phyloP scores from a whole-genome alignment of 2,113 vertebrate species.

The Nibea albiflora region DNA sequence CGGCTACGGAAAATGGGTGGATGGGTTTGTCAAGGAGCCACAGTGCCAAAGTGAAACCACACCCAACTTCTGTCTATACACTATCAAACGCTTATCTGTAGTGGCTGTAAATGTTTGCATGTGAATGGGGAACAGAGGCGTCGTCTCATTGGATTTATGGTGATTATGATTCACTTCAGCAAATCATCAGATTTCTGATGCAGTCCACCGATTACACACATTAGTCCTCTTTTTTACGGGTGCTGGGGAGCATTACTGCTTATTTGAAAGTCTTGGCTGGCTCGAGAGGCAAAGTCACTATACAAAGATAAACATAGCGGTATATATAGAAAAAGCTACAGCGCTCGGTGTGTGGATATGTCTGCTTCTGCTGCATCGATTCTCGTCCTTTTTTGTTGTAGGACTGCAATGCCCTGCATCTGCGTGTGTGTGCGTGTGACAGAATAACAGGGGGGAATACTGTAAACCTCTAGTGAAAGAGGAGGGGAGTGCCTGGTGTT shows the following conservation, averaged over 20 bases:
- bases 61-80: not conserved
- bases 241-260: not conserved
- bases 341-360: not conserved
- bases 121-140: not conserved
- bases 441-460: conserved; percentile 1
- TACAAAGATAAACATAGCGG: not conserved
- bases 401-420: not conserved
- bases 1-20: too few relatives aligned
- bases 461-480: not conserved
- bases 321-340: too few relatives aligned
- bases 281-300: not conserved
- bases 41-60: not conserved
- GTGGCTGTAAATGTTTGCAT: not conserved
- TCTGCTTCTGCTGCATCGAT: not conserved
- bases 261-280: not conserved
- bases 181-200: too few relatives aligned
- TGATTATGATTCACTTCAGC: not conserved
- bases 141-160: not conserved
- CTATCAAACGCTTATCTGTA: not conserved
- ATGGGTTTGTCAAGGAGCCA: not conserved
- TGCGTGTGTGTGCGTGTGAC: not conserved
- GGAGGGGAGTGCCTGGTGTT: conserved; percentile 23
- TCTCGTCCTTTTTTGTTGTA: too few relatives aligned
- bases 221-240: not conserved
- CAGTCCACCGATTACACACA: not conserved